Base-by-base conservation (phyloP, 2,113 vertebrate genomes). In the Lagopus leucura region DNA sequence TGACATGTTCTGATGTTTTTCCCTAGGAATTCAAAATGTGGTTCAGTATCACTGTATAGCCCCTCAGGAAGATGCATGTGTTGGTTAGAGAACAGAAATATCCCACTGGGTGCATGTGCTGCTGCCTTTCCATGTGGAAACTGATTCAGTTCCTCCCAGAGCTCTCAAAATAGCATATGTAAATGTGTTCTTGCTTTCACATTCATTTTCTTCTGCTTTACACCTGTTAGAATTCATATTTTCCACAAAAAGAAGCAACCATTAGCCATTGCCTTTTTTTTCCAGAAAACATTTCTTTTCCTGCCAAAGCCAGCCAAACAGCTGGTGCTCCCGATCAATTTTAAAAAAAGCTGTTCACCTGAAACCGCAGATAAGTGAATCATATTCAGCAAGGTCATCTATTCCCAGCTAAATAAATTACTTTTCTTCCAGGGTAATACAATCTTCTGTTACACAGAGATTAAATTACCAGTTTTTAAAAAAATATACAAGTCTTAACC, bases 321-420 rank as follows among this genome's bases (percentile, higher is more conserved):
- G 77, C 88, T 96, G 92, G 66, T 75, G 76, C 73, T 84, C 50
- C 83, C 36, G 45, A 94, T 93, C 87, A 83, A 28, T 93, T 89
- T 93, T 28, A 91, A 81, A 96, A 96, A 94, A 84, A 58, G 19
- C 63, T 72, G 55, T 93, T 94, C 69, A 81, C 89, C 91, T 86
- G 90, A 91, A 96, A 79, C 80, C 88, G 82, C 36, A 95, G 70
- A 90, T 92, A 95, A 96, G 65, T 94, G 82, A 95, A 95, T 97
- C 87, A 90, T 86, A 70, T 92, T 81, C 67, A 95, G 48, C 40
- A 22, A 87, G 58, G 90, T 94, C 81, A 90, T 92, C 75, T 86
- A 88, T 92, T 93, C 91, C 63, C 86, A 85, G 65, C 86, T 84
- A 96, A 97, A 96, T n/a, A 97, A 92, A 97, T 88, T 4, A 70